Evolutionary conservation across 2,113 vertebrate species (phyloP).

Genomic region (Hemibagrus wyckioides): DNA sequence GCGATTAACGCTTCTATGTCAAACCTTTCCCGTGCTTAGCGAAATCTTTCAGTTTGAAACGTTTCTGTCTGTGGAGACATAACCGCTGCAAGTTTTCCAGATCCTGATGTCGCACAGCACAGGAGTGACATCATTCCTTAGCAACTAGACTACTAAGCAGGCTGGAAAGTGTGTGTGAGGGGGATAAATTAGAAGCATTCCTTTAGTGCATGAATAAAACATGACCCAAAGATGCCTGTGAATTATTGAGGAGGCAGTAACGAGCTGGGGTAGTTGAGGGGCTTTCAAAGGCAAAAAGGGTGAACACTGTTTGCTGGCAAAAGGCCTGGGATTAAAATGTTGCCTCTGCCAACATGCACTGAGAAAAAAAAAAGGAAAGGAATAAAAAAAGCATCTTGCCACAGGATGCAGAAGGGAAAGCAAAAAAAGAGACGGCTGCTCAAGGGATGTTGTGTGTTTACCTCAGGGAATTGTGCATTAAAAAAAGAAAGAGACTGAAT

Average conservation of each 20-base stretch:
- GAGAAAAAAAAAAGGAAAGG: background rate
- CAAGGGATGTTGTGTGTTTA: background rate
- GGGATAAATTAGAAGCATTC: slow-evolving; percentile 59
- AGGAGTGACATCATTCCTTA: slow-evolving; percentile 39
- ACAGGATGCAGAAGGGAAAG: slow-evolving; percentile 1
- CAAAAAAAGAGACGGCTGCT: slow-evolving; percentile 12
- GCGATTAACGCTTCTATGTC: background rate
- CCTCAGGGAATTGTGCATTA: background rate
- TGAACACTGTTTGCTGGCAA: slow-evolving; percentile 17
- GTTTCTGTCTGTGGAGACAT: slow-evolving; percentile 31
- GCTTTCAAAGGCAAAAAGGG: slow-evolving; percentile 49
- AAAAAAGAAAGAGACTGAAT: background rate
- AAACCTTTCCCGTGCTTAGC: background rate
- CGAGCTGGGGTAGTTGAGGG: slow-evolving; percentile 51
- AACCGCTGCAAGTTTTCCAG: slow-evolving; percentile 28
- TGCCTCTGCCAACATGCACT: slow-evolving; percentile 11
- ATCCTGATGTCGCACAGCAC: background rate
- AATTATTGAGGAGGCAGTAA: slow-evolving; percentile 71
- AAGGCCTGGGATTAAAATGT: slow-evolving; percentile 55
- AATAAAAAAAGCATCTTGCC: background rate
- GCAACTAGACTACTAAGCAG: slow-evolving; percentile 47
- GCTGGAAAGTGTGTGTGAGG: slow-evolving; percentile 35
- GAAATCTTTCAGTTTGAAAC: background rate
- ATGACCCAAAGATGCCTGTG: slow-evolving; percentile 64
- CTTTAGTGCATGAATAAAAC: slow-evolving; percentile 71